These are phyloP conservation scores for Leptocoma aspasia DNA, from an alignment of 2,113 vertebrate genomes.

Conservation along the genomic window DNA sequence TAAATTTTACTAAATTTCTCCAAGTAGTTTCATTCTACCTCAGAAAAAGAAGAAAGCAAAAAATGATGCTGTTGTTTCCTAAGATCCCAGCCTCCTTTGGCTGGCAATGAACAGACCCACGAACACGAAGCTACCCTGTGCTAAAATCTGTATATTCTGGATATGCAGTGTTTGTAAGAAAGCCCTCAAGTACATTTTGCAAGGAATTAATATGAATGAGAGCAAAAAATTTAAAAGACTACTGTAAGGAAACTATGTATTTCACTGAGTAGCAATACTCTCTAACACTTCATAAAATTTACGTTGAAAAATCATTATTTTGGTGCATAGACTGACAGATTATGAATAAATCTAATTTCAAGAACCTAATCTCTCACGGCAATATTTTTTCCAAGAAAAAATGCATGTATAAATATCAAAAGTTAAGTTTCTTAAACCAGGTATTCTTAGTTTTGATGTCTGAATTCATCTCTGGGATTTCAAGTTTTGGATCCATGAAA, in stretches of 20 bases:
- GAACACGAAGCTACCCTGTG: neutral
- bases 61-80: neutral
- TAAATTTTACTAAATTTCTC: neutral
- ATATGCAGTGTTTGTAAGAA: neutral
- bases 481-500: neutral
- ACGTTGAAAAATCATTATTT: neutral
- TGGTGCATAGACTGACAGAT: neutral
- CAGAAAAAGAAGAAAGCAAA: neutral
- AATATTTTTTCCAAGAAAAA: neutral
- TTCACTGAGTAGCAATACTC: neutral
- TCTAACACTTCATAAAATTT: neutral
- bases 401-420: neutral
- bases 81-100: neutral
- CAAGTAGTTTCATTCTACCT: neutral
- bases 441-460: neutral
- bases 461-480: neutral
- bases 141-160: neutral
- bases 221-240: neutral
- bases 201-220: neutral
- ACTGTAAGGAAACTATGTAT: neutral
- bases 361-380: neutral
- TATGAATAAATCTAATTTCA: neutral
- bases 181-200: neutral
- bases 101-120: neutral
- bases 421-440: neutral